Percentiles rank a stretch among this genome's conserved stretches.
Conservation (phyloP, 2,797 vertebrate genomes). For the Cephalopachus bancanus region DNA sequence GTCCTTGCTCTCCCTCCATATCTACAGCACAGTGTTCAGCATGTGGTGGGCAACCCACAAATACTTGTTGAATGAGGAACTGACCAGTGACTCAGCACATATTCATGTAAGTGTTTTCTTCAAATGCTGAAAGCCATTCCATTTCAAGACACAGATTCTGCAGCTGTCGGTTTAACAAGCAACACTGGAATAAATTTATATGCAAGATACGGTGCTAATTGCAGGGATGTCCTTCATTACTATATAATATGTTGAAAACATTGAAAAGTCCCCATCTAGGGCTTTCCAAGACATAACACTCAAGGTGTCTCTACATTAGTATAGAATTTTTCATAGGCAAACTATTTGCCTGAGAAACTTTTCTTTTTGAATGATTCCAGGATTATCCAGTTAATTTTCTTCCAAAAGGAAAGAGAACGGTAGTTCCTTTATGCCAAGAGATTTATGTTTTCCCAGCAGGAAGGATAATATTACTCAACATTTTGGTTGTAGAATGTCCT, state of each 20-base stretch:
- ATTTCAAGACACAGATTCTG: neutral
- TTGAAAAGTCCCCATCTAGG: neutral
- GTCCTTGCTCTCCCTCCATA: neutral
- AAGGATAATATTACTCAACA: neutral
- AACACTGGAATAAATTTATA: neutral
- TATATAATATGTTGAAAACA: neutral
- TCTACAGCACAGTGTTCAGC: neutral
- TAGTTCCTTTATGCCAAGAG: neutral
- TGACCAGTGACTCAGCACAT: neutral
- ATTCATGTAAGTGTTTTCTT: neutral
- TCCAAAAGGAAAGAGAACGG: neutral
- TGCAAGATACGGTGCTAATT: neutral
- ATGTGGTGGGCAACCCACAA: neutral
- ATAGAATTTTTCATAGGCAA: constrained; percentile 12
- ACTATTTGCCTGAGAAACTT: constrained; percentile 20
- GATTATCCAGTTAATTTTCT: constrained; percentile 32
- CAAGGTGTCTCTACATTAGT: neutral
- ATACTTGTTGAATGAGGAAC: neutral
- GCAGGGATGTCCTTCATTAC: neutral
- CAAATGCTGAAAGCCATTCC: neutral
- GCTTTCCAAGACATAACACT: constrained; percentile 34
- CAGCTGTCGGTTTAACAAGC: neutral
- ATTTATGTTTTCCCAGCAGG: constrained; percentile 29
- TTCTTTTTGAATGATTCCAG: neutral
- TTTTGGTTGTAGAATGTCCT: constrained; percentile 27